Conservation (phyloP, 2,797 vertebrate genomes). For the Crypturellus tataupa region DNA sequence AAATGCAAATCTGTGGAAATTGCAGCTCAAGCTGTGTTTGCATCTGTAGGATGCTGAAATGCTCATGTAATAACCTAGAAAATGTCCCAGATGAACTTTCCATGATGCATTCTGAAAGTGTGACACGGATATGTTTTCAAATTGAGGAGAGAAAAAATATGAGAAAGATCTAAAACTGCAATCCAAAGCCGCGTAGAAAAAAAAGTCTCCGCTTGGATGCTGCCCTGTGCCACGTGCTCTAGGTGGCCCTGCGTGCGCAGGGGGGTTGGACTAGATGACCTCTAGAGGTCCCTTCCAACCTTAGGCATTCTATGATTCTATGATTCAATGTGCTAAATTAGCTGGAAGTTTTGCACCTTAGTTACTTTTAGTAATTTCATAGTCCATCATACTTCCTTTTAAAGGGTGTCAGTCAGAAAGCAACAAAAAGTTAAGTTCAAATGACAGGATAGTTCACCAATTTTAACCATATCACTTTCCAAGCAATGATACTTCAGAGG, state of each 20-base stretch:
- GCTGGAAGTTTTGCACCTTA: not conserved
- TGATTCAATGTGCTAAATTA: not conserved
- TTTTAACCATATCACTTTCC: not conserved
- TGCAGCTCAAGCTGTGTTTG: constrained; percentile 2
- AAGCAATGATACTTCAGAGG: not conserved
- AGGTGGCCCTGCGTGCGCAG: too few relatives aligned
- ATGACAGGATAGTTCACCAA: not conserved
- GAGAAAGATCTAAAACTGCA: not conserved
- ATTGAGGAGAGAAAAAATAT: not conserved
- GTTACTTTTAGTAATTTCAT: not conserved
- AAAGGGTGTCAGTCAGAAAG: not conserved
- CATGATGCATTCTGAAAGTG: not conserved
- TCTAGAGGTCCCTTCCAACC: too few relatives aligned
- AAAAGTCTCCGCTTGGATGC: not conserved
- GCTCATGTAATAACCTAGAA: not conserved
- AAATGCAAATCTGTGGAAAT: not conserved
- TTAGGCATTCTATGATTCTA: too few relatives aligned
- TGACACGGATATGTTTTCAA: not conserved
- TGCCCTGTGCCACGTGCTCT: too few relatives aligned
- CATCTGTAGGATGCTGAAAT: not conserved
- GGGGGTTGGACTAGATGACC: too few relatives aligned
- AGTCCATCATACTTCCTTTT: not conserved
- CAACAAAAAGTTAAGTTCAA: not conserved
- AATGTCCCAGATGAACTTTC: not conserved
- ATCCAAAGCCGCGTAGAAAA: not conserved